Evolutionary conservation across 2,888 invertebrate species (phyloP), one percentile per base, ranked within the genome.

Genomic region (Xestia ashworthii): DNA sequence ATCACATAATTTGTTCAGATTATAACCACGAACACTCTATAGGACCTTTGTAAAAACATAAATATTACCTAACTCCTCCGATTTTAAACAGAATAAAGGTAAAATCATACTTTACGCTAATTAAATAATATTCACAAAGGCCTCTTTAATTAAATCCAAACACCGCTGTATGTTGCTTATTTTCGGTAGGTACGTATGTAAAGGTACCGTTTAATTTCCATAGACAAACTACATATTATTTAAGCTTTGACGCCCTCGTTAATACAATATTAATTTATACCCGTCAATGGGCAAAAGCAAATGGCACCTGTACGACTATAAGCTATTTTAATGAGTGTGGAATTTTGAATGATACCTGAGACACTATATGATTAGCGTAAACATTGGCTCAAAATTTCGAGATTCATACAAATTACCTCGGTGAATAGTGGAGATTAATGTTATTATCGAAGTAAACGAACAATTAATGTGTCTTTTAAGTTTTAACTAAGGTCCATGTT

Each of bases 41-140:
- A 25, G 11, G 1, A 32, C 14, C 48, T 46, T 80, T 55, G 19
- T 55, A 19, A 38, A 48, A 69, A 38, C 64, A 50, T 25, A 25
- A 77, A 44, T 78, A 48, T 60, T 41, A 48, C n/a, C 38, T 48
- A 55, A n/a, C 22, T 50, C 53, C n/a, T 16, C 62, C 32, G 55
- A 74, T 70, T 74, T 72, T 67, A 46, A 79, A 60, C 64, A 75
- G 69, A 78, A 78, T 78, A 76, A 82, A 77, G 81, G 77, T 73
- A 76, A 90, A 87, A 88, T 81, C 70, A 77, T 89, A 82, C 86
- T 85, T 85, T 79, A 80, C 82, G 86, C 89, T 92, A 92, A 91
- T 93, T 91, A 91, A 90, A 92, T 90, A 88, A 86, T 87, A 90
- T 87, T 90, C 89, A 90, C 92, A 88, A 90, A 91, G 90, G 91